Conservation (phyloP, 1,140 invertebrate species). For the Anthonomus grandis region DNA sequence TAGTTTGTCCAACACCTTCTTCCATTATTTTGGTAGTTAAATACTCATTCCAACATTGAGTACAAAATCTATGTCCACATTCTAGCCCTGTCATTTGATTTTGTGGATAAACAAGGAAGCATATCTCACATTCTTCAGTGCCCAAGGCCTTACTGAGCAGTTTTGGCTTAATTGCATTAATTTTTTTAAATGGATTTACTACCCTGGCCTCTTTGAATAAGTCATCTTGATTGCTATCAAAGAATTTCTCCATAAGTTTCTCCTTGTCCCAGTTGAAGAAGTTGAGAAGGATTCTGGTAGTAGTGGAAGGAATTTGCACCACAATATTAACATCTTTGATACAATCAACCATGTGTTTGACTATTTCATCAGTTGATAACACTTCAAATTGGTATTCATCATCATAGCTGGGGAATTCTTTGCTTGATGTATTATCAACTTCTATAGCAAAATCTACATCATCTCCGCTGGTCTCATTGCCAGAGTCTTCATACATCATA, state of each 20-base stretch:
- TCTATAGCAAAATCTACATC: slow-evolving; percentile 91
- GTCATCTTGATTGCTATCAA: slow-evolving; percentile 64
- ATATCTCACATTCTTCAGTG: slow-evolving; percentile 91
- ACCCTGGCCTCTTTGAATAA: slow-evolving; percentile 65
- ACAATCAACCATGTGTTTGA: slow-evolving; percentile 65
- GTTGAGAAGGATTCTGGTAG: slow-evolving; percentile 62
- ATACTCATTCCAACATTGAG: slow-evolving; percentile 67
- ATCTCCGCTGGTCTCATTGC: slow-evolving; percentile 87
- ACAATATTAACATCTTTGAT: slow-evolving; percentile 64
- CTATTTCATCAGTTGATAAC: slow-evolving; percentile 63
- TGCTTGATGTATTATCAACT: slow-evolving; percentile 66
- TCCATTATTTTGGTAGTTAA: slow-evolving; percentile 70
- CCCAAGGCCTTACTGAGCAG: slow-evolving; percentile 32
- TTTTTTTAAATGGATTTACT: slow-evolving; percentile 58
- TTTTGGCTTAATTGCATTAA: slow-evolving; percentile 38
- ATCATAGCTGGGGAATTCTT: slow-evolving; percentile 70
- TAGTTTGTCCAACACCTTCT: slow-evolving; percentile 65
- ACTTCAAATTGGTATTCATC: slow-evolving; percentile 95
- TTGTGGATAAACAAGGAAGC: slow-evolving; percentile 63
- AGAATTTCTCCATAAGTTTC: slow-evolving; percentile 67
- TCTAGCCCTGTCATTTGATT: slow-evolving; percentile 63
- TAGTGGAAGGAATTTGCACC: slow-evolving; percentile 56
- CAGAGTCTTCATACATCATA: slow-evolving; percentile 73
- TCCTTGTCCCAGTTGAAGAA: slow-evolving; percentile 76
- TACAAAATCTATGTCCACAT: slow-evolving; percentile 70